These are phyloP conservation scores for Sakesphorus luctuosus DNA, from an alignment of 2,113 vertebrate genomes.

Conservation along the genomic window DNA sequence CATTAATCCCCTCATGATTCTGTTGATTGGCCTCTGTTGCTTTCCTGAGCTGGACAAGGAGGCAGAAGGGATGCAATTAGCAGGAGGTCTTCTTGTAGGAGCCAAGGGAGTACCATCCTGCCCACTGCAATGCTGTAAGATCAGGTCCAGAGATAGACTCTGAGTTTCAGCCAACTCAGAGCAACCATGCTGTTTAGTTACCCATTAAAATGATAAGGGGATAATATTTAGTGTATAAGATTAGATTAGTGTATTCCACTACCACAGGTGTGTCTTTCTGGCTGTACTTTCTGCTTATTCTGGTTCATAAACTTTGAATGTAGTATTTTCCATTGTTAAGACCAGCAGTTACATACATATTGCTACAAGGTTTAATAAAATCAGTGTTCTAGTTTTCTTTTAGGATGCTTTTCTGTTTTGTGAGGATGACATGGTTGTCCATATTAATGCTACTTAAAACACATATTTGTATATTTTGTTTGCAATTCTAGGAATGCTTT, in stretches of 20 bases:
- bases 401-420: background rate
- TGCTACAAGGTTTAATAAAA: background rate
- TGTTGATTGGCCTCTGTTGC: background rate
- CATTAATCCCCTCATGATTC: background rate
- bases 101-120: background rate
- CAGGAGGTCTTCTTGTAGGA: background rate
- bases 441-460: slow-evolving; percentile 11
- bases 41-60: background rate
- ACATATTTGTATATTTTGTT: background rate
- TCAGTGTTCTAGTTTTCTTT: background rate
- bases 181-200: background rate
- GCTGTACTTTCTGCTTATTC: background rate
- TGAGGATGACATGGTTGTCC: background rate
- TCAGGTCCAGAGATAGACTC: background rate
- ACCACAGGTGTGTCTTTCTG: background rate
- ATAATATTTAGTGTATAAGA: background rate
- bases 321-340: background rate
- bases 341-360: background rate
- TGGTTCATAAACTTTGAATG: background rate
- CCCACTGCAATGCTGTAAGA: background rate
- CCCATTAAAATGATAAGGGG: background rate
- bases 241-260: background rate
- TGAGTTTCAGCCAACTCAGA: background rate
- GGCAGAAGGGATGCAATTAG: background rate
- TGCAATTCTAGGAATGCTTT: slow-evolving; percentile 91